Evolutionary conservation across 2,797 vertebrate genomes (phyloP).

Genomic region (Urophycis tenuis): DNA sequence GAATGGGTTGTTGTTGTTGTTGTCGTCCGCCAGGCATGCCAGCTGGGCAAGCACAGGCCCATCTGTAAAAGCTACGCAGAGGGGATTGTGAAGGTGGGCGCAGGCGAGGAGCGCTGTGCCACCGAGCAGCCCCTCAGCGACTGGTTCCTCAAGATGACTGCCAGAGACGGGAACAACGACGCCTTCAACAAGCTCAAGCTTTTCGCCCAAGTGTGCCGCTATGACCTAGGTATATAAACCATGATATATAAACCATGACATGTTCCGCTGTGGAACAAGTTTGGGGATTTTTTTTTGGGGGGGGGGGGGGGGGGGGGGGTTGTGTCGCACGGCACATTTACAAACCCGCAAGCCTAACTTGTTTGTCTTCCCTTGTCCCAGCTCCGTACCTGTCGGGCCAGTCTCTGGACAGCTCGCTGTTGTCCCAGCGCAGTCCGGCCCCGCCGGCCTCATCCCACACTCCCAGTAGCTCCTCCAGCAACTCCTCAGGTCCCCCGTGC

Average conservation of each 20-base stretch:
- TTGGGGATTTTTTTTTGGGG: neutral
- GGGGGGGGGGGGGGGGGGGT: no score
- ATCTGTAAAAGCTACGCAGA: constrained; percentile 90
- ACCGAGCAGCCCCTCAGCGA: constrained; percentile 90
- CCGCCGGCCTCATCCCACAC: constrained; percentile 69
- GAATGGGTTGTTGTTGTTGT: neutral
- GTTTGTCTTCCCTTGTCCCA: constrained; percentile 49
- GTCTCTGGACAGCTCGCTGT: constrained; percentile 86
- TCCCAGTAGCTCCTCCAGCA: constrained; percentile 58
- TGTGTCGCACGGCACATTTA: no score
- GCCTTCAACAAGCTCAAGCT: constrained; percentile 93
- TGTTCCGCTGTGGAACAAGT: no score
- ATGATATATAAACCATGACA: no score
- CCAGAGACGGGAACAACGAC: constrained; percentile 81
- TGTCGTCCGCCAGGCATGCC: constrained; percentile 77
- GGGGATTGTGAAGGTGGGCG: constrained; percentile 88
- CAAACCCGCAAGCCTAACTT: neutral
- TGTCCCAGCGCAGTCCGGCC: constrained; percentile 84
- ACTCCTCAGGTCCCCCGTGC: constrained; percentile 72
- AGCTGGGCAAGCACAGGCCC: constrained; percentile 94
- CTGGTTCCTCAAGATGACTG: constrained; percentile 90
- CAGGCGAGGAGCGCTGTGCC: constrained; percentile 79
- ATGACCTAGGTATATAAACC: constrained; percentile 89
- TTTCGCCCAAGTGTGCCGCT: constrained; percentile 96
- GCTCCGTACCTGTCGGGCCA: constrained; percentile 94